Base-by-base conservation (phyloP, 2,113 vertebrate species). In the Notothenia coriiceps region DNA sequence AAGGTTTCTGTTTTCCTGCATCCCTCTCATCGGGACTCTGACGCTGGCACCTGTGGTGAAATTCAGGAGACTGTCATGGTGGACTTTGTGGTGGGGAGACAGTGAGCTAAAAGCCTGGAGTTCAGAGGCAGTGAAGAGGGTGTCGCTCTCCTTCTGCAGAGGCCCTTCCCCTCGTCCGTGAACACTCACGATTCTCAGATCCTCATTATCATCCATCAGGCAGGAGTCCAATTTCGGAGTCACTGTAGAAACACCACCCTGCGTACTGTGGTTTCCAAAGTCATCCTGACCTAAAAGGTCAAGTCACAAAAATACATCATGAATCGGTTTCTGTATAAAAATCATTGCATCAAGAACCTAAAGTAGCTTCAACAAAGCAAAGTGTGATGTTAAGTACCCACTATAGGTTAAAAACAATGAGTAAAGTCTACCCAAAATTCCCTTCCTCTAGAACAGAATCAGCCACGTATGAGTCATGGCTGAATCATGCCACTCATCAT, bases 131-230 rank as follows among this genome's bases (percentile, higher is more conserved):
- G 84, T 76, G 59, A 92, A 93, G 60, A 92, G 87, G 13, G 50
- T 75, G 57, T 88, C 77, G 2, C 66, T 62, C 29, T 76, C 71
- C 6, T 90, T 88, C 62, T 89, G 82, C 17, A 91, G 83, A 44
- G 84, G 84, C 10, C 77, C 91, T 55, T 91, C 83, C 4, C 73
- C 90, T 71, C 82, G 70, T 17, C 90, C 84, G 8, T 86, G 89
- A 80, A 93, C 72, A 7, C 88, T 91, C 61, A 93, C 57, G 4
- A 91, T 93, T 70, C 84, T 82, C 82, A 88, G 85, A n/a, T 89
- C 85, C 29, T 74, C 33, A 0, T 73, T 46, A 33, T 60, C 57
- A 61, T 17, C 49, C 2, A 76, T 55, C 29, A 78, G 54, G 10
- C 66, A 71, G 64, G 86, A 83, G 17, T 86, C 72, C 6, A 82